A percentile compares a stretch with the other conserved stretches of the same genome.
Conservation (phyloP, 1,140 invertebrate species). For the Bombyx mandarina region DNA sequence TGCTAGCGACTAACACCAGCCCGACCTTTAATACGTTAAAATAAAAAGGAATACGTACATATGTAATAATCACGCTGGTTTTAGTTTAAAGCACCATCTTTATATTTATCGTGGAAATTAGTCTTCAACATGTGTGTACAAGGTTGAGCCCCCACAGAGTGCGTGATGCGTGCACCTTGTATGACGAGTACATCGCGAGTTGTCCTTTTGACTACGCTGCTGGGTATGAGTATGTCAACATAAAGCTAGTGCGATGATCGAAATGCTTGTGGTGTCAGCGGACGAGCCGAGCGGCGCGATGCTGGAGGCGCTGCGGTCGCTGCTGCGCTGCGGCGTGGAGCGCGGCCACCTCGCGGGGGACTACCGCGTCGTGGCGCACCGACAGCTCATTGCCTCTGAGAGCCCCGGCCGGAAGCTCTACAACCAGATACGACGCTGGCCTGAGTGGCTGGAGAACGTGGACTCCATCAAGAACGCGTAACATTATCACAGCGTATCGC, state of each 20-base stretch:
- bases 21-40: no score
- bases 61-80: no score
- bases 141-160: no score
- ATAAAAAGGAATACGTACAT: no score
- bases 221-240: not conserved
- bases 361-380: constrained; percentile 76
- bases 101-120: no score
- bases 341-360: constrained; percentile 69
- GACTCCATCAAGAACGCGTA: no score
- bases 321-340: constrained; percentile 75
- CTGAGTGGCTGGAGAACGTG: constrained; percentile 58
- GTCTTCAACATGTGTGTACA: no score
- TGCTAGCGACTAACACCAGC: no score
- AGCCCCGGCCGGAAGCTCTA: constrained; percentile 78
- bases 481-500: no score
- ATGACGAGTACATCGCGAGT: no score
- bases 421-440: constrained; percentile 72
- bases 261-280: constrained; percentile 49
- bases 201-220: no score
- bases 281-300: constrained; percentile 71
- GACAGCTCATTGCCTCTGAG: constrained; percentile 72
- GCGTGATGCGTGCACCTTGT: not conserved
- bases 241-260: not conserved
- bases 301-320: constrained; percentile 71
- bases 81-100: no score